Conservation (phyloP, 2,888 invertebrate species). For the Pammene aurita region DNA sequence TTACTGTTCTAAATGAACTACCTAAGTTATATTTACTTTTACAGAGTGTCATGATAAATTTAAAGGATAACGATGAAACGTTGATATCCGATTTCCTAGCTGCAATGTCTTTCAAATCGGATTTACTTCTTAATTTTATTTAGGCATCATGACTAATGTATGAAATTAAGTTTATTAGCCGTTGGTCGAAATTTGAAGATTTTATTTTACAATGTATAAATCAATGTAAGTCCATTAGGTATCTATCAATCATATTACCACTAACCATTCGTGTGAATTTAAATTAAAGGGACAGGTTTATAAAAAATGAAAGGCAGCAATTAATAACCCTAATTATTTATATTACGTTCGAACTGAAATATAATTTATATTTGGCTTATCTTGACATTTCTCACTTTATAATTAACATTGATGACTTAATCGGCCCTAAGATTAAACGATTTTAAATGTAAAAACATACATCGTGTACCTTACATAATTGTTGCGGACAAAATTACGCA, state of each 20-base stretch:
- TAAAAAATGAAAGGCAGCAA: neutral
- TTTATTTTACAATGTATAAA: too few relatives aligned
- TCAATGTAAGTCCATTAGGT: too few relatives aligned
- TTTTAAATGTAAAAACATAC: constrained; percentile 14
- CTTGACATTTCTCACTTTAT: constrained; percentile 14
- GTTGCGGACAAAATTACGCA: constrained; percentile 24
- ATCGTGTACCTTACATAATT: constrained; percentile 22
- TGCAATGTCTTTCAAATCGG: too few relatives aligned
- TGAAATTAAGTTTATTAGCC: too few relatives aligned
- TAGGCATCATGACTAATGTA: too few relatives aligned
- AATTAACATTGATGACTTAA: constrained; percentile 28
- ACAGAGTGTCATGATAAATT: too few relatives aligned
- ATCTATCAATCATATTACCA: neutral
- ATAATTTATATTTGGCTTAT: constrained; percentile 17
- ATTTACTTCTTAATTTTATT: too few relatives aligned
- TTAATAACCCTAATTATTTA: constrained; percentile 14
- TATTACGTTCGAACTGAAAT: neutral
- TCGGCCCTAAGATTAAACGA: constrained; percentile 23
- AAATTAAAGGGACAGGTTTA: neutral
- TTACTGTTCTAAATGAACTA: neutral
- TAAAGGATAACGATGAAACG: too few relatives aligned
- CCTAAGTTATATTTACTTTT: too few relatives aligned
- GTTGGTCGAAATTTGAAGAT: too few relatives aligned
- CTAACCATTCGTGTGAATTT: neutral
- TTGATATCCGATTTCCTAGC: too few relatives aligned